Percentiles rank a stretch among this genome's conserved stretches.
Evolutionary conservation across 37 sponge, comb jelly and placozoan species (phyloP).

Genomic region (Crambe crambe): DNA sequence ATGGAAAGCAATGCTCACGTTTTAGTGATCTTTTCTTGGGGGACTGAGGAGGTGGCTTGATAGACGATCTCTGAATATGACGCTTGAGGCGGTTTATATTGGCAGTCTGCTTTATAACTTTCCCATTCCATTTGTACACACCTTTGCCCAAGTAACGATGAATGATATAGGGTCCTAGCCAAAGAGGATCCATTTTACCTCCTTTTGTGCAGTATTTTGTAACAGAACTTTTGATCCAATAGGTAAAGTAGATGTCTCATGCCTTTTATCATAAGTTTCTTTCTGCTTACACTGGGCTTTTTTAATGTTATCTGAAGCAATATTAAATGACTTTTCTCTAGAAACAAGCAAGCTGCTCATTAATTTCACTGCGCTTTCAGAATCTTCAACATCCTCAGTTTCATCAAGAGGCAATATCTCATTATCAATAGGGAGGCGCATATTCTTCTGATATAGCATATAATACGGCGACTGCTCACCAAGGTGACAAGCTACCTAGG

Average conservation of each 20-base stretch:
- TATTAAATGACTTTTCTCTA: neutral
- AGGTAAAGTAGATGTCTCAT: neutral
- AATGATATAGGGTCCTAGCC: constrained; percentile 18
- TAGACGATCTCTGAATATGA: too few species aligned
- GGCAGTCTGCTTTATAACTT: too few species aligned
- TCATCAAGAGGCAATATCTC: constrained; percentile 12
- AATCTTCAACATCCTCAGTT: neutral
- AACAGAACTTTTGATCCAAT: constrained; percentile 21
- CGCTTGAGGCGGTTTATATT: too few species aligned
- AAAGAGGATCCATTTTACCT: constrained; percentile 17
- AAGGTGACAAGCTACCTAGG: too few species aligned
- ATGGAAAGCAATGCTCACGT: too few species aligned
- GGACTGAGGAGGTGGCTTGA: too few species aligned
- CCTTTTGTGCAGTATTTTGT: constrained; percentile 22
- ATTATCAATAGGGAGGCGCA: too few species aligned
- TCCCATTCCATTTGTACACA: too few species aligned
- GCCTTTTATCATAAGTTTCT: neutral
- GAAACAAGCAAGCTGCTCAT: too few species aligned
- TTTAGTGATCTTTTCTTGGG: too few species aligned
- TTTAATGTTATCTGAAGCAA: constrained; percentile 9
- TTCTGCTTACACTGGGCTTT: neutral
- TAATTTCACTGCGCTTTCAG: too few species aligned
- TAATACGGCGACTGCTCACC: constrained; percentile 18
- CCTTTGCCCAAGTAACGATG: constrained; percentile 2
- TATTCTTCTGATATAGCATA: constrained; percentile 24